These are phyloP conservation scores for Gymnogyps californianus DNA, from an alignment of 2,113 vertebrate species.

Conservation along the genomic window DNA sequence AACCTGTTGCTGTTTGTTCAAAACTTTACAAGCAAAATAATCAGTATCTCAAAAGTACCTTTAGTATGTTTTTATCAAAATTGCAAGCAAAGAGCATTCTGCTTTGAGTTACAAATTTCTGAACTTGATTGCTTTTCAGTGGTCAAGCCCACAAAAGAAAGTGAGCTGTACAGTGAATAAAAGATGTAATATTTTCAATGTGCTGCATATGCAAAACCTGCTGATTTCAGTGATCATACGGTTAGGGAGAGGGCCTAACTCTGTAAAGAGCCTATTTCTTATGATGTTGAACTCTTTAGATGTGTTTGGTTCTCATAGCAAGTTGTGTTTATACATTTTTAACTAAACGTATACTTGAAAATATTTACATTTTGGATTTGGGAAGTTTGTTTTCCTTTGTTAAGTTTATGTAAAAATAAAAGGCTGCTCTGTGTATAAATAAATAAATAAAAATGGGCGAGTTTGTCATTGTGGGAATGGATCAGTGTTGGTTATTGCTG, in stretches of 20 bases:
- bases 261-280: not conserved
- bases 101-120: accelerated
- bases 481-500: not conserved
- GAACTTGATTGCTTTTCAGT: not conserved
- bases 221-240: accelerated
- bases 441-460: not conserved
- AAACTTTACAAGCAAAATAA: not conserved
- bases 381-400: not conserved
- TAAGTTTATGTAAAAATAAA: not conserved
- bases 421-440: not conserved
- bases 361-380: not conserved
- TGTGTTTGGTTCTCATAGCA: not conserved
- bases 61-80: too few relatives aligned
- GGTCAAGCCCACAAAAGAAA: not conserved
- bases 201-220: accelerated
- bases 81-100: not conserved
- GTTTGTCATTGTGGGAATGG: not conserved
- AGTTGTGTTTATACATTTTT: not conserved
- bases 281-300: accelerated
- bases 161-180: not conserved
- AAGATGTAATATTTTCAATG: not conserved
- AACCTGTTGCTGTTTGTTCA: not conserved
- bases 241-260: not conserved
- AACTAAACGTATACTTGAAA: not conserved
- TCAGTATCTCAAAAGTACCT: not conserved